Conservation (phyloP, 2,113 vertebrate species). For the Periophthalmus modestus region DNA sequence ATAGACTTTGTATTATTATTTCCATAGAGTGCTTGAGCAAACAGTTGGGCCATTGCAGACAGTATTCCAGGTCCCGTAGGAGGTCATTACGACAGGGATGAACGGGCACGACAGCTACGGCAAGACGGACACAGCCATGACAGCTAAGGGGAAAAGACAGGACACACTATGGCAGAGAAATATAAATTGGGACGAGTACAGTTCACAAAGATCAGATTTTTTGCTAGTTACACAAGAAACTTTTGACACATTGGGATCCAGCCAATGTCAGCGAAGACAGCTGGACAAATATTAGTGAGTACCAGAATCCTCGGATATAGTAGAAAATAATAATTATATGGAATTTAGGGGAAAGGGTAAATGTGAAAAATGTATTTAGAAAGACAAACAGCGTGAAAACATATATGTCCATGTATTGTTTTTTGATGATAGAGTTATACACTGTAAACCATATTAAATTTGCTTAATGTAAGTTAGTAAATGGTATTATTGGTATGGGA, state of each 20-base stretch:
- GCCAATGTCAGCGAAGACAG: constrained; percentile 37
- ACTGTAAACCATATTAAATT: too few species aligned
- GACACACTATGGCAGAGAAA: constrained; percentile 43
- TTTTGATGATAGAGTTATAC: too few species aligned
- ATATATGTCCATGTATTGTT: too few species aligned
- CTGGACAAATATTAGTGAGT: constrained; percentile 24
- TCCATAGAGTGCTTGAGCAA: constrained; percentile 62
- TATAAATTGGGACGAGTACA: constrained; percentile 62
- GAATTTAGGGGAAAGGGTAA: neutral
- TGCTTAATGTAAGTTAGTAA: too few species aligned
- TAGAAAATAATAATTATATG: constrained; percentile 1
- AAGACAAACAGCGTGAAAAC: neutral
- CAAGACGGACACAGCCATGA: constrained; percentile 62
- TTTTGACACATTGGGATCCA: constrained; percentile 52
- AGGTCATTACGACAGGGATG: constrained; percentile 76
- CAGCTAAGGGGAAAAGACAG: constrained; percentile 49
- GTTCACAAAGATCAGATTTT: constrained; percentile 56
- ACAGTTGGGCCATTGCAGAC: constrained; percentile 58
- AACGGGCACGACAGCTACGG: constrained; percentile 53
- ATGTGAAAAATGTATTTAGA: neutral
- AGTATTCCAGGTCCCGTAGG: constrained; percentile 67
- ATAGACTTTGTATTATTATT: constrained; percentile 59
- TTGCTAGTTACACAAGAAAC: constrained; percentile 38
- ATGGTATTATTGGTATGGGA: too few species aligned
- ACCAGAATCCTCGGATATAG: neutral